Evolutionary conservation across 2,797 vertebrate genomes (phyloP), one percentile per base, ranked within the genome.

Genomic region (Anguilla pacifica): DNA sequence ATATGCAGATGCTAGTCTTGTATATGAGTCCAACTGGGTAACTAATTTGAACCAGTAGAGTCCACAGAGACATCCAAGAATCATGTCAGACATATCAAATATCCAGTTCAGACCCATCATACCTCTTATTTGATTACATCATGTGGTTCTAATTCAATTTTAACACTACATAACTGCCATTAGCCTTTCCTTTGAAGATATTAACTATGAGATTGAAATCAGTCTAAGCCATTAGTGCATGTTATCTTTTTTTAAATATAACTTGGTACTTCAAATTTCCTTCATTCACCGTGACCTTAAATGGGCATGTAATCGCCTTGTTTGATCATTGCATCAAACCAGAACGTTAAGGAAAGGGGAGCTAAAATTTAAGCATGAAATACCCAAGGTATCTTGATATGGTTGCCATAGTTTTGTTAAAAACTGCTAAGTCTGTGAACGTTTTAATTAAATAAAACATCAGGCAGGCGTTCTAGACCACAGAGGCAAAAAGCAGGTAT

Each of bases 61-160:
- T 13, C 79, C 25, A 51, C 19, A 82, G 6, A 9, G 22, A 82
- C 2, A 43, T 46, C 19, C 39, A 81, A 81, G 3, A 15, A 25
- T 25, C 43, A 51, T 82, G 79, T 51, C 9, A 49, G 46, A n/a
- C 22, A 22, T 51, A 51, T 22, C 43, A 51, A 51, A 82, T 70
- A 49, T 82, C 19, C 43, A n/a, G 43, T 46, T 49, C 79, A 82
- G 43, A 49, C 79, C 13, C 7, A 3, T 53, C 84, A 53, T n/a
- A 83, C 89, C 88, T 86, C 85, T 87, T 91, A 90, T 95, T 96
- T 88, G 89, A 93, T 95, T 95, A 94, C 93, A 95, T 96, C 95
- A 95, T 92, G 89, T 46, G 31, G 84, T 88, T 51, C 79, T 91
- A 91, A 74, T 84, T 86, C 90, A 89, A 91, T 87, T 88, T 88